phyloP scores from a whole-genome alignment of 2,113 vertebrate genomes.

The Indicator maculatus region DNA sequence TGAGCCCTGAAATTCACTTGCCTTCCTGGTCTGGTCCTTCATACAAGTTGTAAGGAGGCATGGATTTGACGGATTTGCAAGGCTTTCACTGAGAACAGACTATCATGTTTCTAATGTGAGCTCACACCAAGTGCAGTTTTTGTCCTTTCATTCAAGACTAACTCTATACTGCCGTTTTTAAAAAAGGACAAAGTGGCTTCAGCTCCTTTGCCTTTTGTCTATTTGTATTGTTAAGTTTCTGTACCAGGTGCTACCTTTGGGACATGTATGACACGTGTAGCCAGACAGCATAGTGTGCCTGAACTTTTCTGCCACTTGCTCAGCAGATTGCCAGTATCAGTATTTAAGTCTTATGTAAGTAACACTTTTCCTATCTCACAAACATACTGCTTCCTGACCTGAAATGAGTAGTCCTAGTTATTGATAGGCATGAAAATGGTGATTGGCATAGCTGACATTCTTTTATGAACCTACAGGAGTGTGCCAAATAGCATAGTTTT shows the following conservation, averaged over 20 bases:
- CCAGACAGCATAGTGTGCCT: background rate
- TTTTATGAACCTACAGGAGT: background rate
- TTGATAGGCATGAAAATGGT: rapidly evolving
- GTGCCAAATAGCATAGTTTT: background rate
- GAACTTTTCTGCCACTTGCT: background rate
- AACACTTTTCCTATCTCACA: background rate
- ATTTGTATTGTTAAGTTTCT: background rate
- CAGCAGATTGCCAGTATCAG: background rate
- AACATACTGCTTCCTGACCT: background rate
- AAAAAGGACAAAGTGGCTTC: background rate
- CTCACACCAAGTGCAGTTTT: background rate
- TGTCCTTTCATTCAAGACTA: background rate
- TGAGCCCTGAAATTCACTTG: background rate
- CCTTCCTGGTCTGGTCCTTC: background rate
- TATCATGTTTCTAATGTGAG: background rate
- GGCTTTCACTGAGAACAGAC: background rate
- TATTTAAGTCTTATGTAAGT: background rate
- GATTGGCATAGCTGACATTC: background rate
- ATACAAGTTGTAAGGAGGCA: background rate
- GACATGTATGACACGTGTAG: background rate
- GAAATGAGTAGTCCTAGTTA: background rate
- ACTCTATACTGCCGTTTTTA: background rate
- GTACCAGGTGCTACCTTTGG: background rate
- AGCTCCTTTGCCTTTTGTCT: background rate
- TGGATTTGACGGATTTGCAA: background rate